A percentile compares a stretch with the other conserved stretches of the same genome.
Conservation (phyloP, 1,140 invertebrate species). For the Bombus fervidus region DNA sequence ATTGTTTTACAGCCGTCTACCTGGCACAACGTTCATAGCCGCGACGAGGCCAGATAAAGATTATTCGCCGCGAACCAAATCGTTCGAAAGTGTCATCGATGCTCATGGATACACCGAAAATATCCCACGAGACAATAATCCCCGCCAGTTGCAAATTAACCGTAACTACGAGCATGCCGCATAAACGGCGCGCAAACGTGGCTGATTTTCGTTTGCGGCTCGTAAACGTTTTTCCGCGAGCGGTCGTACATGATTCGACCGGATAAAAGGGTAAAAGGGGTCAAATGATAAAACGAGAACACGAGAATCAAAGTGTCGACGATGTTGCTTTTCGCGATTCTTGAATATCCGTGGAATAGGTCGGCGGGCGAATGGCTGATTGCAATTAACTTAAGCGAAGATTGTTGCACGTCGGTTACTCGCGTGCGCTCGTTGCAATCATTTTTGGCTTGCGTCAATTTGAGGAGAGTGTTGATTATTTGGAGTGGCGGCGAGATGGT, state of each 20-base stretch:
- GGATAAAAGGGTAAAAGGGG: background rate
- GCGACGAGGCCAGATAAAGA: constrained; percentile 20
- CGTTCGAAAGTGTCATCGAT: constrained; percentile 1
- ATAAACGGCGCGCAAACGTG: background rate
- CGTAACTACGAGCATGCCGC: background rate
- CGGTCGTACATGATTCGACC: background rate
- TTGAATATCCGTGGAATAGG: background rate
- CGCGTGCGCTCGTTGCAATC: background rate
- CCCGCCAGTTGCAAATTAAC: constrained; percentile 66
- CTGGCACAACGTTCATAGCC: background rate
- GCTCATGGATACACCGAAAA: constrained; percentile 8
- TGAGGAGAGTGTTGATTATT: background rate
- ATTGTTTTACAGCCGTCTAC: background rate
- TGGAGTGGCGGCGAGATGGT: background rate
- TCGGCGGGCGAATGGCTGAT: background rate
- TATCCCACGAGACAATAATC: constrained; percentile 61
- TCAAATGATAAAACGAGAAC: background rate
- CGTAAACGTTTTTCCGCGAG: background rate
- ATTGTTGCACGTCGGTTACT: background rate
- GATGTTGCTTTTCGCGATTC: background rate
- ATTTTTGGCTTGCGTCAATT: background rate
- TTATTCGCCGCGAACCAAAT: background rate
- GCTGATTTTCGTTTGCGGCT: background rate
- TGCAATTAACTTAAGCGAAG: constrained; percentile 8
- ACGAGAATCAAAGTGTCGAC: background rate